phyloP scores from a whole-genome alignment of 2,888 invertebrate genomes.

The Apodemia zela region DNA sequence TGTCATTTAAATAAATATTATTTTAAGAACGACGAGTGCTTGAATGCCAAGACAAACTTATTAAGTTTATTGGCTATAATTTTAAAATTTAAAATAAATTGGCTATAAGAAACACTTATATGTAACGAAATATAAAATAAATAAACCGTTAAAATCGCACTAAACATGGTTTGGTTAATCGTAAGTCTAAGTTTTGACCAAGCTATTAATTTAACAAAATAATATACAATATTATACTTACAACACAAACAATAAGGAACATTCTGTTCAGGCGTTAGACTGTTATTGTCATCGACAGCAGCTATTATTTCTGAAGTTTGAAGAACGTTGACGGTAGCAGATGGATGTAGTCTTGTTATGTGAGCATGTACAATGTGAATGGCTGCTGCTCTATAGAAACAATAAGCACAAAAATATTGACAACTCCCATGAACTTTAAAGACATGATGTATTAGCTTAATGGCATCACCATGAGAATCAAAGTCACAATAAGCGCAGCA shows the following conservation, averaged over 20 bases:
- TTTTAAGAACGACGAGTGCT: too few relatives aligned
- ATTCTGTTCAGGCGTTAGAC: constrained; percentile 51
- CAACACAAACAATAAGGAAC: constrained; percentile 58
- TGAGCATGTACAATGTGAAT: constrained; percentile 83
- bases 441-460: constrained; percentile 79
- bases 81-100: too few relatives aligned
- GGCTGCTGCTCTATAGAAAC: constrained; percentile 83
- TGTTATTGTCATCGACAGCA: constrained; percentile 31
- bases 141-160: too few relatives aligned
- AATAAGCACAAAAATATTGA: constrained; percentile 82
- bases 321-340: constrained; percentile 38
- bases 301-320: constrained; percentile 38
- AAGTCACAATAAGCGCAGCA: constrained; percentile 81
- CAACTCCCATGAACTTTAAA: constrained; percentile 82
- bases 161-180: too few relatives aligned
- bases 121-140: too few relatives aligned
- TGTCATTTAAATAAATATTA: too few relatives aligned
- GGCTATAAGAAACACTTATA: too few relatives aligned
- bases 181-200: too few relatives aligned
- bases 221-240: constrained; percentile 33
- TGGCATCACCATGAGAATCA: constrained; percentile 50
- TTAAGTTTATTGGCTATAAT: too few relatives aligned
- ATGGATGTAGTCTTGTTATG: constrained; percentile 56
- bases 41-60: too few relatives aligned
- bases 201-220: too few relatives aligned